phyloP scores from a whole-genome alignment of 2,113 vertebrate genomes.

The Pandion haliaetus region DNA sequence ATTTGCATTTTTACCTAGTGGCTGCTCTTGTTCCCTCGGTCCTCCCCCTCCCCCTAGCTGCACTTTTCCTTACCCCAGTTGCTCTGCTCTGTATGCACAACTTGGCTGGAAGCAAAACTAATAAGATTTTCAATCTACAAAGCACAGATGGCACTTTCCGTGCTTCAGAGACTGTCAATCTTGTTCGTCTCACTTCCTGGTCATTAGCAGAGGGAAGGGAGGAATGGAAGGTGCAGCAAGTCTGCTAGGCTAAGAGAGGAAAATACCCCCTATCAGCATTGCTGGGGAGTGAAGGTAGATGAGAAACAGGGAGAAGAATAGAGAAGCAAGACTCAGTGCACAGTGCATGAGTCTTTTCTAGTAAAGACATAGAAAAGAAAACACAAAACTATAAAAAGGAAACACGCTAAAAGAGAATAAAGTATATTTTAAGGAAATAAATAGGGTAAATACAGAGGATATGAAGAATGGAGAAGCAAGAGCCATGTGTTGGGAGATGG shows the following conservation, averaged over 20 bases:
- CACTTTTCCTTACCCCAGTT: not conserved
- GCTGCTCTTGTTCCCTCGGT: not conserved
- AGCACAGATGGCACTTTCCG: constrained; percentile 8
- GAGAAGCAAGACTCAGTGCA: not conserved
- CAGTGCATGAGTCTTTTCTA: not conserved
- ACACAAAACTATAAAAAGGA: not conserved
- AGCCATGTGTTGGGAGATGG: not conserved
- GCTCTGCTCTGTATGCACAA: not conserved
- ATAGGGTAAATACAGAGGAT: not conserved
- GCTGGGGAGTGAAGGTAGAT: not conserved
- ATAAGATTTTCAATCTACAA: constrained; percentile 64
- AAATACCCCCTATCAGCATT: not conserved
- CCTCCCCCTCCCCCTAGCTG: not conserved
- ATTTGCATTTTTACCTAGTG: not conserved
- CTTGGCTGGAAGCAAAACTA: constrained; percentile 40
- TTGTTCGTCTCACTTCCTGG: constrained; percentile 56
- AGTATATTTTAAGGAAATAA: not conserved
- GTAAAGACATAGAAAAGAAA: not conserved
- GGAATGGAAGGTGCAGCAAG: not conserved
- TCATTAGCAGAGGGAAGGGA: constrained; percentile 24
- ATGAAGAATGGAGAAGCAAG: not conserved
- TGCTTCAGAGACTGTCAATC: constrained; percentile 56
- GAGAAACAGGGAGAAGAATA: not conserved
- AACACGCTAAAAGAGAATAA: not conserved
- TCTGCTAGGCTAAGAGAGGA: not conserved